Evolutionary conservation across 2,113 vertebrate genomes (phyloP), one percentile per base, ranked within the genome.

Genomic region (Carassius auratus): DNA sequence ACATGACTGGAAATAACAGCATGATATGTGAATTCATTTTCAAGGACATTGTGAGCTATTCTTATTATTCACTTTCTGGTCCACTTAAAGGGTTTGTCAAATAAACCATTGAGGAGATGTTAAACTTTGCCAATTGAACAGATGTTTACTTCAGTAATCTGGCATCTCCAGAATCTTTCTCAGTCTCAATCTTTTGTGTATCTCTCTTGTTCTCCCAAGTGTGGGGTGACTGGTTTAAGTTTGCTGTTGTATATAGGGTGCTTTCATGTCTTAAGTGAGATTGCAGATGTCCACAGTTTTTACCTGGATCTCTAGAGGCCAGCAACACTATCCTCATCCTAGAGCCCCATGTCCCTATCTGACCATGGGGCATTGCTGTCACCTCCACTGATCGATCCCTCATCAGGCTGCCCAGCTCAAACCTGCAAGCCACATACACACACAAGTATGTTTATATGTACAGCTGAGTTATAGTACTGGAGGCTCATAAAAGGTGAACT

Each of bases 311-410:
- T 83, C 45, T n/a, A 76, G 75, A 33, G 23, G 75, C 75, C 26
- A 76, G 75, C 23, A 55, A 76, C 26, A 71, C 68, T n/a, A 71
- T 19, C 9, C 68, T 71, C 68, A 76, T 52, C 48, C 48, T 48
- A 52, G 13, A 76, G 45, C 74, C 42, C n/a, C 7, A 15, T 64
- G 71, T 76, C 42, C 57, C 48, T 50, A 52, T 21, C 26, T 62
- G 52, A 73, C 62, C 52, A 68, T 9, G 64, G 73, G 52, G 55
- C 12, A 23, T 50, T 45, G 48, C 42, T 38, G 64, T 87, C 81
- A 57, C 69, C 36, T 55, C 77, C 48, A 21, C 59, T 42, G 36
- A 87, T 80, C 86, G 82, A 87, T 87, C 55, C 81, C 14, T 12
- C 52, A 61, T 30, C 26, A 26, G 74, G 68, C 62, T 50, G 66